A percentile compares a stretch with the other conserved stretches of the same genome.
These are phyloP conservation scores for Seriola aureovittata DNA, from an alignment of 2,113 vertebrate genomes.

Conservation along the genomic window DNA sequence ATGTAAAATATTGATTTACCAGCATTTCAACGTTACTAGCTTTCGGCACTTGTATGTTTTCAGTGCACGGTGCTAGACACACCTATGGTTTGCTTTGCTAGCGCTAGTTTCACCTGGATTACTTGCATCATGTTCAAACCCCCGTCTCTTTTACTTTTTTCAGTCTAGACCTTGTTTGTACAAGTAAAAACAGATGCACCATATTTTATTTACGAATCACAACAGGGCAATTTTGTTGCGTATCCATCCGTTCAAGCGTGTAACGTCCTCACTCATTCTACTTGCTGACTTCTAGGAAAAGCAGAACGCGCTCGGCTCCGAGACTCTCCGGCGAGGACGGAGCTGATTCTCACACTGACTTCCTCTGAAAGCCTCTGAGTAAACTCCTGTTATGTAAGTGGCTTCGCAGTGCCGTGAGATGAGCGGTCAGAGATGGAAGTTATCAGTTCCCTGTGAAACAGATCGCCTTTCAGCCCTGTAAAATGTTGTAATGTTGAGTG, in stretches of 20 bases:
- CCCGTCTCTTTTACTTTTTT: neutral
- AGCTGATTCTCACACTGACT: conserved; percentile 27
- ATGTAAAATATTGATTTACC: too few relatives aligned
- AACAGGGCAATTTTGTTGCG: conserved; percentile 1
- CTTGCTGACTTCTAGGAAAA: conserved; percentile 3
- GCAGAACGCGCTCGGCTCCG: neutral
- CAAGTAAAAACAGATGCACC: conserved; percentile 29
- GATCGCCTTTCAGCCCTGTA: conserved; percentile 32
- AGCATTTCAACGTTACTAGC: too few relatives aligned
- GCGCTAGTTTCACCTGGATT: too few relatives aligned
- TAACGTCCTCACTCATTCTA: neutral
- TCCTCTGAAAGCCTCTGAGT: conserved; percentile 15
- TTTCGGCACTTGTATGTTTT: too few relatives aligned
- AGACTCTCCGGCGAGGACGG: conserved; percentile 8
- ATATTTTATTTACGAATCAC: conserved; percentile 48
- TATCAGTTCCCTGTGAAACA: conserved; percentile 50
- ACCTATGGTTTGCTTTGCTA: too few relatives aligned
- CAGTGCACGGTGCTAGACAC: too few relatives aligned
- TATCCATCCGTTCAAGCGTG: conserved; percentile 11
- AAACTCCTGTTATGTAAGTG: conserved; percentile 40
- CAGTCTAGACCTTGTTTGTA: conserved; percentile 2
- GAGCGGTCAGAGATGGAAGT: conserved; percentile 45
- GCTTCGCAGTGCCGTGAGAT: conserved; percentile 29
- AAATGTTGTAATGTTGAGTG: neutral
- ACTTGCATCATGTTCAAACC: neutral